Percentiles rank a stretch among this genome's conserved stretches.
These are phyloP conservation scores for Tenthredo scrophulariae DNA, from an alignment of 2,888 invertebrate species.

Conservation along the genomic window DNA sequence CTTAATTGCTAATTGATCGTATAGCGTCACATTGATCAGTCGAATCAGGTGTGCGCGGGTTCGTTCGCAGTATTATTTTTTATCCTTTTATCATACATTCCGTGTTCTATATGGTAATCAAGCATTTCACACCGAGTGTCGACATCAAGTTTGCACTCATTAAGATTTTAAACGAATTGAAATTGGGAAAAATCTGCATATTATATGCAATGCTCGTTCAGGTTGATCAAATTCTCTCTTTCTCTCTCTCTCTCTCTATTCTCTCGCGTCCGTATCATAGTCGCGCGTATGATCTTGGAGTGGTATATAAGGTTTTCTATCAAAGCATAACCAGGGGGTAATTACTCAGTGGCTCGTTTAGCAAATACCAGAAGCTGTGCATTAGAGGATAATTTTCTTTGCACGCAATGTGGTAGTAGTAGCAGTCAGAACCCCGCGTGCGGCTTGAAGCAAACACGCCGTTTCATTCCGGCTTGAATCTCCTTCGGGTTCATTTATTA, in stretches of 20 bases:
- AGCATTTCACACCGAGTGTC: background rate
- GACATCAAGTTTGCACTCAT: background rate
- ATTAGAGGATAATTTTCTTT: constrained; percentile 37
- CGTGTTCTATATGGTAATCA: background rate
- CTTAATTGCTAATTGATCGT: constrained; percentile 73
- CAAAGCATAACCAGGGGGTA: constrained; percentile 3
- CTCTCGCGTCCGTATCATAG: background rate
- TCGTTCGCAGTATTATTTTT: background rate
- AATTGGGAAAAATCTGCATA: background rate
- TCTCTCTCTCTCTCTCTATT: background rate
- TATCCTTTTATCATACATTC: background rate
- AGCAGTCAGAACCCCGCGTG: background rate
- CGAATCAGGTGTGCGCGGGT: background rate
- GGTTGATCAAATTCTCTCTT: background rate
- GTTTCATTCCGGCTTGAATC: constrained; percentile 26
- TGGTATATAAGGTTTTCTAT: constrained; percentile 7
- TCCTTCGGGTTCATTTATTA: constrained; percentile 39
- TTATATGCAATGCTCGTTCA: background rate
- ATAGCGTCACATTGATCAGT: constrained; percentile 30
- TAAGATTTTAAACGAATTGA: background rate
- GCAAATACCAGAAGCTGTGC: constrained; percentile 50
- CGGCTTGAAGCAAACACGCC: constrained; percentile 31
- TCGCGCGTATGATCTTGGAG: background rate
- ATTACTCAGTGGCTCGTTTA: constrained; percentile 50
- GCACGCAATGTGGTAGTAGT: constrained; percentile 25